Conservation (phyloP, 2,888 invertebrate species). For the Pseudococcus jackbeardsleyi region DNA sequence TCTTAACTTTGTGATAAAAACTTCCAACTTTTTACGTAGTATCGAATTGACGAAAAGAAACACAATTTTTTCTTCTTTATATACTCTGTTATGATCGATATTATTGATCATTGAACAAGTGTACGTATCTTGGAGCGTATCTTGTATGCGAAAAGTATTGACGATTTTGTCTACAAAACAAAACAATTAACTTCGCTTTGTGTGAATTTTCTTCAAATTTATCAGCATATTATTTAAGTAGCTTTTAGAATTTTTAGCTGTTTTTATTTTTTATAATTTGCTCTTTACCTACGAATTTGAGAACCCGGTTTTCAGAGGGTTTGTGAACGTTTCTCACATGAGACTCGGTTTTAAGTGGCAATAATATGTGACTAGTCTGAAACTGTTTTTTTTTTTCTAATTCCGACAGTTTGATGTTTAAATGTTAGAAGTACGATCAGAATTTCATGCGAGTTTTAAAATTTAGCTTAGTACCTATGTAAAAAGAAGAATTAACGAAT, state of each 20-base stretch:
- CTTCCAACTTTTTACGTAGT: conserved; percentile 5
- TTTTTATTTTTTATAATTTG: conserved; percentile 48
- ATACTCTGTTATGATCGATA: background rate
- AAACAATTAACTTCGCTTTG: conserved; percentile 5
- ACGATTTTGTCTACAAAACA: background rate
- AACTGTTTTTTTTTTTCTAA: conserved; percentile 38
- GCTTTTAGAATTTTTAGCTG: conserved; percentile 48
- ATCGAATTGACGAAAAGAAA: background rate
- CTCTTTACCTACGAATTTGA: conserved; percentile 11
- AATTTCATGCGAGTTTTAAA: conserved; percentile 38
- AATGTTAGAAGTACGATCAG: conserved; percentile 20
- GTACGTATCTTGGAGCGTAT: background rate
- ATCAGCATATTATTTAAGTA: conserved; percentile 28
- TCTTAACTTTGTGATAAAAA: conserved; percentile 13
- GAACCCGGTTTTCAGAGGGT: background rate
- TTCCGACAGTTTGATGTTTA: conserved; percentile 24
- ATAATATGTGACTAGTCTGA: conserved; percentile 53
- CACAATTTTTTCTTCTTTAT: background rate
- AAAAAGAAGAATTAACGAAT: conserved; percentile 21
- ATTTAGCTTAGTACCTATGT: conserved; percentile 16
- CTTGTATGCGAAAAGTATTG: background rate
- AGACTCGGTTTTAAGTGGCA: conserved; percentile 27
- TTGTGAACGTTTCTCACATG: conserved; percentile 15
- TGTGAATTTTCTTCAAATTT: conserved; percentile 35
- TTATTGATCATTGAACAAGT: background rate